A percentile compares a stretch with the other conserved stretches of the same genome.
Conservation (phyloP, 2,113 vertebrate genomes). For the Phocoena sinus region DNA sequence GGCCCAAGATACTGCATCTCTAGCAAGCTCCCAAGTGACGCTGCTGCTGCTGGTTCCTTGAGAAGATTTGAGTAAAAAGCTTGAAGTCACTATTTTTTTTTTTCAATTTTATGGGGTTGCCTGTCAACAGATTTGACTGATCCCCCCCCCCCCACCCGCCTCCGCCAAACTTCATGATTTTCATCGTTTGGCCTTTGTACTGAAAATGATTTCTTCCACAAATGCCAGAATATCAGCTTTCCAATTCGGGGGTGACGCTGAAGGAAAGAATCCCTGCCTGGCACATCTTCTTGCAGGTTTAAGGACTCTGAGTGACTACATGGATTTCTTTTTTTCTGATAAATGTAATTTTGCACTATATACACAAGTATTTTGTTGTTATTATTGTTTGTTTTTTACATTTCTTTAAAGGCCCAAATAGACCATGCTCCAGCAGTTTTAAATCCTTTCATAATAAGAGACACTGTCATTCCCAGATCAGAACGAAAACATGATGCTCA, state of each 20-base stretch:
- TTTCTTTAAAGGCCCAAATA: conserved; percentile 28
- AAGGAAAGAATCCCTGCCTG: not conserved
- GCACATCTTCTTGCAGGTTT: not conserved
- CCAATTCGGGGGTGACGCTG: not conserved
- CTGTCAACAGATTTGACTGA: not conserved
- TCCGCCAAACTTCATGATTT: not conserved
- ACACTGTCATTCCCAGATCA: not conserved
- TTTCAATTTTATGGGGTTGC: not conserved
- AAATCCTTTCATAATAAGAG: not conserved
- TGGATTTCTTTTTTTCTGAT: not conserved
- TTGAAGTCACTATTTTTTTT: not conserved
- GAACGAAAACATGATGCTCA: not conserved
- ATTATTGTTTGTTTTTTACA: not conserved
- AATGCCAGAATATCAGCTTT: not conserved
- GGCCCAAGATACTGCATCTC: not conserved
- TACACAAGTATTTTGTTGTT: not conserved
- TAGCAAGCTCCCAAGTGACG: not conserved
- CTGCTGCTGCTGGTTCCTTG: not conserved
- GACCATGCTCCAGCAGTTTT: not conserved
- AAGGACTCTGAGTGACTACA: not conserved
- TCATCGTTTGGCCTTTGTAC: not conserved
- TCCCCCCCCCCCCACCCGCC: no score
- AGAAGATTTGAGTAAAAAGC: not conserved
- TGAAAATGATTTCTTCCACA: not conserved
- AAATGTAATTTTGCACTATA: not conserved